Evolutionary conservation across 2,113 vertebrate species (phyloP).

Genomic region (Alligator mississippiensis): DNA sequence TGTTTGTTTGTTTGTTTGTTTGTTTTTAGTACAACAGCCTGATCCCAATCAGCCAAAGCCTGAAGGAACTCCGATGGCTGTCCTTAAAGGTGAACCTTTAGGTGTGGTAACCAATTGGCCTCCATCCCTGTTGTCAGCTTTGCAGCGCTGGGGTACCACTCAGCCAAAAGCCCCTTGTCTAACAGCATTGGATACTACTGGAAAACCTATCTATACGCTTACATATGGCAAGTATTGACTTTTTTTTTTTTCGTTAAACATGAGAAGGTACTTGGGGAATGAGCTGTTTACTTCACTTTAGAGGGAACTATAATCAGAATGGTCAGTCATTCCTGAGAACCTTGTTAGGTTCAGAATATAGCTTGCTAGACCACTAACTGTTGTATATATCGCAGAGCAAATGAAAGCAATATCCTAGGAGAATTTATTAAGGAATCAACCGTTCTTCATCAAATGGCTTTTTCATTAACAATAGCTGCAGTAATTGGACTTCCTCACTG

Average conservation of each 20-base stretch:
- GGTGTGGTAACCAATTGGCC: conserved; percentile 84
- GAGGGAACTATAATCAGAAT: background rate
- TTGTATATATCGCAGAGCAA: background rate
- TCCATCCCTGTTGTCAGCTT: conserved; percentile 85
- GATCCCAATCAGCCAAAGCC: conserved; percentile 95
- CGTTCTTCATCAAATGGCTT: background rate
- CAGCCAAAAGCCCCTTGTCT: conserved; percentile 93
- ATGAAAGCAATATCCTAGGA: background rate
- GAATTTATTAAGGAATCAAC: background rate
- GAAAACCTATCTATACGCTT: conserved; percentile 90
- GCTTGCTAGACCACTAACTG: background rate
- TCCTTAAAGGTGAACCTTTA: conserved; percentile 87
- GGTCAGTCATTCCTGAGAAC: background rate
- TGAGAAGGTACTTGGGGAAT: fast-evolving
- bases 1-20: background rate
- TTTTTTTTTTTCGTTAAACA: background rate
- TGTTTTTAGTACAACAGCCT: conserved; percentile 88
- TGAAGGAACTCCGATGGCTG: conserved; percentile 86
- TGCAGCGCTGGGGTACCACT: conserved; percentile 91
- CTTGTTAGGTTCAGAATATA: background rate
- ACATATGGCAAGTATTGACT: conserved; percentile 86
- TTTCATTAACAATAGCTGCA: background rate
- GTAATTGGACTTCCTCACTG: background rate
- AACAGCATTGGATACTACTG: conserved; percentile 89
- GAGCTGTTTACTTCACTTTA: background rate